These are phyloP conservation scores for Notoglanidium macrostoma DNA, from an alignment of 2,797 vertebrate genomes.

Conservation along the genomic window DNA sequence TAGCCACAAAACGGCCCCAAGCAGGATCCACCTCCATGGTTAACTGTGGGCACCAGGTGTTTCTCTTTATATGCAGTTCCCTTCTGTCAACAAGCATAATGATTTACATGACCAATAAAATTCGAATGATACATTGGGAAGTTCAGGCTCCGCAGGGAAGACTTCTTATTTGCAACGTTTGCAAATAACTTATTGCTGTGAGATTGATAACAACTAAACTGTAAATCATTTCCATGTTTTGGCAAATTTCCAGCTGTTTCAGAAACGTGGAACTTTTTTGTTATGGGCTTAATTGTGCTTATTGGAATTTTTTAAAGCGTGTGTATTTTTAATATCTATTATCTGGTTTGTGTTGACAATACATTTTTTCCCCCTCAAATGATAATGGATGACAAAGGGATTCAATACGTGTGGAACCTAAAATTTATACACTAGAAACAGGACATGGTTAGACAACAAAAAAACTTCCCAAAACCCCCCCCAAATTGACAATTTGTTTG, in stretches of 20 bases:
- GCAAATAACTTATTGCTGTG: background rate
- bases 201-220: background rate
- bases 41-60: too few species aligned
- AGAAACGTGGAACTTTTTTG: background rate
- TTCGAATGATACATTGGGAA: too few species aligned
- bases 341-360: background rate
- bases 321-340: background rate
- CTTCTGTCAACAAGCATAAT: background rate
- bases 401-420: too few species aligned
- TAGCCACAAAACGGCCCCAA: background rate
- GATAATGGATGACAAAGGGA: too few species aligned
- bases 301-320: background rate
- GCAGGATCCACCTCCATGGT: background rate
- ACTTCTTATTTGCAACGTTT: background rate
- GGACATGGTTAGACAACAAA: background rate
- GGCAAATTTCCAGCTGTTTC: background rate
- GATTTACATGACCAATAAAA: background rate
- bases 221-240: background rate
- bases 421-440: too few species aligned
- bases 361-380: background rate
- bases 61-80: background rate
- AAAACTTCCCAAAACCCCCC: background rate
- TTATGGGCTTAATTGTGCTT: background rate
- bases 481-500: too few species aligned
- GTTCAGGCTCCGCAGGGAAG: too few species aligned